Percentiles rank a stretch among this genome's conserved stretches.
Evolutionary conservation across 2,888 invertebrate species (phyloP).

Genomic region (Oscheius myriophilus): DNA sequence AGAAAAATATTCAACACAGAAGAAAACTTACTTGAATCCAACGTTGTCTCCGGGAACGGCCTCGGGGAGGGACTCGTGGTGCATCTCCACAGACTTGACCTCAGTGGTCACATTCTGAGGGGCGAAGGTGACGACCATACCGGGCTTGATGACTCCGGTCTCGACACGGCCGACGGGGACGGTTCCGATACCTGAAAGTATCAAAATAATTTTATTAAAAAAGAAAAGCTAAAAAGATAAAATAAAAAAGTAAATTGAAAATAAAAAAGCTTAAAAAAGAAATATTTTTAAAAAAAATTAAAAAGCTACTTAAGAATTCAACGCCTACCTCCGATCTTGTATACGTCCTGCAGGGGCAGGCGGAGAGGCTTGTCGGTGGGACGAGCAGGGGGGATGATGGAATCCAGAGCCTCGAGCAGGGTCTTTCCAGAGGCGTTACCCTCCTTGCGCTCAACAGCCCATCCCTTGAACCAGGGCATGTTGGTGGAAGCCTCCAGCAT

Average conservation of each 20-base stretch:
- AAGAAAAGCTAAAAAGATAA: too few relatives aligned
- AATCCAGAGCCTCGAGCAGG: slow-evolving; percentile 94
- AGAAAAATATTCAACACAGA: too few relatives aligned
- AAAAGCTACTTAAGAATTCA: slow-evolving; percentile 69
- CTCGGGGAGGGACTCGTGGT: slow-evolving; percentile 90
- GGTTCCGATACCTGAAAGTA: slow-evolving; percentile 98
- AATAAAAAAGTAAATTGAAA: too few relatives aligned
- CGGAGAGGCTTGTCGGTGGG: slow-evolving; percentile 97
- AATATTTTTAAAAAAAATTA: too few relatives aligned
- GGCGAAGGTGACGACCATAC: slow-evolving; percentile 94
- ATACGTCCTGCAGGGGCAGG: slow-evolving; percentile 98
- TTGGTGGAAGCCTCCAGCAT: slow-evolving; percentile 94
- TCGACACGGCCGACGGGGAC: slow-evolving; percentile 99
- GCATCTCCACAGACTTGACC: slow-evolving; percentile 99
- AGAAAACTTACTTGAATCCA: slow-evolving; percentile 81
- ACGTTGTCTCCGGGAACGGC: slow-evolving; percentile 90
- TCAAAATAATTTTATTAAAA: too few relatives aligned
- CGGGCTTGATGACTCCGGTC: slow-evolving; percentile 94
- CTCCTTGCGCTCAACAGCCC: slow-evolving; percentile 92
- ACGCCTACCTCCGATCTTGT: slow-evolving; percentile 99
- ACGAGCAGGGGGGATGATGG: slow-evolving; percentile 91
- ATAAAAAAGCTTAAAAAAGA: too few relatives aligned
- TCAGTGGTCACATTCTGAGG: slow-evolving; percentile 96
- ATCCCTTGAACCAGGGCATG: slow-evolving; percentile 93
- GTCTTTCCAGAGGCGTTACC: slow-evolving; percentile 92